Evolutionary conservation across 1,140 invertebrate genomes (phyloP).

Genomic region (Caenorhabditis inopinata): DNA sequence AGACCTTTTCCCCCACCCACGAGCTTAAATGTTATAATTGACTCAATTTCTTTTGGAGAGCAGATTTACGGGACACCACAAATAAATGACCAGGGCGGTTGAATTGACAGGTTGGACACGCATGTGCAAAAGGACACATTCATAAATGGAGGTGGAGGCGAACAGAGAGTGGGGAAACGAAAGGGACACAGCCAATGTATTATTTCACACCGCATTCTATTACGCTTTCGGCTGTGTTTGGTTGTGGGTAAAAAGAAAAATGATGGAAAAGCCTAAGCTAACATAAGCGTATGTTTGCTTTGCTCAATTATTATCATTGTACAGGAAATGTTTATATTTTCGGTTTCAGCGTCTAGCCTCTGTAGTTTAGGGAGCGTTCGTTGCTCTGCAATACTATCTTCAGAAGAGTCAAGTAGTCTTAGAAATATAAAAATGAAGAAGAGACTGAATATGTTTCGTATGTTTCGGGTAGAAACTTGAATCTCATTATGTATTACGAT

Average conservation of each 20-base stretch:
- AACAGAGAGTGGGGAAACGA: background rate
- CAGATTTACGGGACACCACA: constrained; percentile 22
- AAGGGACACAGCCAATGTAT: background rate
- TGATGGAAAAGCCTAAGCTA: background rate
- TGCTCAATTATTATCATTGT: constrained; percentile 9
- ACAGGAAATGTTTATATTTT: no score
- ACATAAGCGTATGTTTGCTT: constrained; percentile 22
- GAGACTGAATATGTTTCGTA: no score
- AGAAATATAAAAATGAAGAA: no score
- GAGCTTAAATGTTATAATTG: constrained; percentile 10
- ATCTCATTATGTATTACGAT: no score
- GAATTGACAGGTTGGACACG: constrained; percentile 14
- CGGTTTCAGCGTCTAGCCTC: no score
- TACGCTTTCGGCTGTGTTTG: background rate
- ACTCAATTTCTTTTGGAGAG: background rate
- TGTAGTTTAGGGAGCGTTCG: no score
- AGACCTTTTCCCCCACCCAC: background rate
- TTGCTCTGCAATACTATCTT: no score
- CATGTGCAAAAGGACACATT: background rate
- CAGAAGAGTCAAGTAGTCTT: no score
- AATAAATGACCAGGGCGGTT: background rate
- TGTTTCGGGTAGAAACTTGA: no score
- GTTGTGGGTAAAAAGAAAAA: background rate
- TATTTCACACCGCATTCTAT: constrained; percentile 23
- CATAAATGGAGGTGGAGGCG: background rate